Evolutionary conservation across 2,888 invertebrate species (phyloP), one percentile per base, ranked within the genome.

Genomic region (Mythimna ferrago): DNA sequence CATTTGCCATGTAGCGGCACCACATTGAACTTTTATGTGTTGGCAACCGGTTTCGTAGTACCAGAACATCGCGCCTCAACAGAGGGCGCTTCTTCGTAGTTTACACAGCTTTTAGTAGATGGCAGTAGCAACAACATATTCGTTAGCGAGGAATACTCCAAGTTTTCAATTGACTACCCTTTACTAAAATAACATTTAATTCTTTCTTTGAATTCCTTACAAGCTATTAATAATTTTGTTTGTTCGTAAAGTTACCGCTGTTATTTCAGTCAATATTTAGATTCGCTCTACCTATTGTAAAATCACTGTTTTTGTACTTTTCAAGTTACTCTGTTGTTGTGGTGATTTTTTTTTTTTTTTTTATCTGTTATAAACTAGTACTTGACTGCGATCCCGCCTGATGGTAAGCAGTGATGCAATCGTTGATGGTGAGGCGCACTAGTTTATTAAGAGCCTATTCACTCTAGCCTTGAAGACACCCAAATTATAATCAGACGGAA

Each of bases 1-100:
- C n/a, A 0, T 3, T 21, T 1, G 64, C 68, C 84, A 81, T n/a
- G 81, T 84, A 76, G 66, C 53, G 84, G 71, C 19, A 53, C 2
- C 6, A 2, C 1, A 10, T 6, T 10, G 77, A 71, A 84, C 63
- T 56, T 48, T 54, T 10, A 6, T 19, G 5, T 6, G 2, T 0
- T 7, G 1, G 7, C 19, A 14, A 38, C 6, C 21, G 21, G 44
- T 21, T 53, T 16, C 6, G 6, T 32, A 38, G 10, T 57, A 11
- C 2, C 1, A 1, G 32, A 1, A 16, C 7, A 21, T 19, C n/a
- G 6, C 5, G 9, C 2, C 7, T 44, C 14, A n/a, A 26, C 38
- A 81, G 81, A 71, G 63, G 71, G 68, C 81, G 81, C 57, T 56
- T 44, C 0, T 0, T 6, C 2, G 16, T 32, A 58, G 67, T 83